Evolutionary conservation across 2,888 invertebrate species (phyloP), one percentile per base, ranked within the genome.

Genomic region (Zelleria hepariella): DNA sequence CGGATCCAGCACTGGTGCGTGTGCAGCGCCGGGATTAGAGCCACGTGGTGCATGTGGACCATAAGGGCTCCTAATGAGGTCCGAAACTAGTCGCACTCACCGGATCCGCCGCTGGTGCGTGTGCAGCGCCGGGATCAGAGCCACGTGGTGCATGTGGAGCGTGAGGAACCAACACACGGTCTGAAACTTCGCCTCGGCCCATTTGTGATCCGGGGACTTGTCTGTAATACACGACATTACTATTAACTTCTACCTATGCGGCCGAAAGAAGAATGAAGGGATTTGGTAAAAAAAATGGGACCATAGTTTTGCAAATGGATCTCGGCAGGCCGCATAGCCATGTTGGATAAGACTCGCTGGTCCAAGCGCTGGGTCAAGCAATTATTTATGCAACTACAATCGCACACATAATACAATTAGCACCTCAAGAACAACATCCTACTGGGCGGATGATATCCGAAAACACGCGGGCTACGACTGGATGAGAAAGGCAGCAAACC

Each of bases 91-190:
- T n/a, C n/a, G n/a, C n/a, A 5, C 65, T 68, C 63, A 89, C 89
- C 89, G 75, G 62, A 89, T 86, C 18, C 88, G 77, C 27, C 88
- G 69, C 68, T 89, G 89, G 64, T 89, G 88, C 65, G 96, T 96
- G 71, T 96, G 95, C 57, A 96, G 91, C 2, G 96, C 94, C 0
- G 99, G 98, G 66, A 98, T 90, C 59, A 98, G 91, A 7, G 97
- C 94, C 61, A 98, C 91, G 76, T 98, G 98, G 80, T 98, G 97
- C 80, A 96, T 95, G 80, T 98, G 96, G 49, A 98, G 90, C 0
- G 98, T 98, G 55, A 99, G 90, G 86, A 98, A 98, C 96, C 98
- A 99, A 77, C 98, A 99, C 67, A 97, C 96, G 0, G 98, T 98
- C 64, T 96, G 95, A 83, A 99, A 99, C 2, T 97, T 98, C 2